Conservation (phyloP, 1,140 invertebrate genomes). For the Thaumatotibia leucotreta region DNA sequence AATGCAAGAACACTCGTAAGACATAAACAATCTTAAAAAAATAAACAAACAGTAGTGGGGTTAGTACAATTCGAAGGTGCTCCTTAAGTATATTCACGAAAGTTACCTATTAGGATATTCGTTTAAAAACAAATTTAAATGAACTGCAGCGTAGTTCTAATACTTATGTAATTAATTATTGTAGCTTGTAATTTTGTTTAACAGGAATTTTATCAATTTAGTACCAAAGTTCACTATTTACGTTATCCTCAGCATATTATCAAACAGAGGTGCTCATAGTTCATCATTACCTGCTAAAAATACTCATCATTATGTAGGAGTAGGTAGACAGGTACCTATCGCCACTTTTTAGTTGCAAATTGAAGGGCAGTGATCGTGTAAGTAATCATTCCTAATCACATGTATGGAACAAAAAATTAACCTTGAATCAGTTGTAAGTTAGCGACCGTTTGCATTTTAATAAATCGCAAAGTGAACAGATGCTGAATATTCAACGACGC, state of each 20-base stretch:
- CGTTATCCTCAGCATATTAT: constrained; percentile 4
- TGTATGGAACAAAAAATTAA: constrained; percentile 50
- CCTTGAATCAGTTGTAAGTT: constrained; percentile 54
- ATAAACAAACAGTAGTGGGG: too few relatives aligned
- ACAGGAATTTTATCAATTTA: not conserved
- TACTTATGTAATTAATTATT: too few relatives aligned
- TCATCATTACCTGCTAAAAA: constrained; percentile 11
- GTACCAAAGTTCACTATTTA: not conserved
- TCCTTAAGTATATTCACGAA: too few relatives aligned
- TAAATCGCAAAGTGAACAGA: constrained; percentile 47
- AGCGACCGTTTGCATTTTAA: constrained; percentile 60
- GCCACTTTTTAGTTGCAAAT: not conserved
- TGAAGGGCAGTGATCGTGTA: constrained; percentile 21
- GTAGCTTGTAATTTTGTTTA: too few relatives aligned
- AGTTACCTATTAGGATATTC: too few relatives aligned
- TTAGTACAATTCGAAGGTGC: too few relatives aligned
- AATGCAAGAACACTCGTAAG: too few relatives aligned
- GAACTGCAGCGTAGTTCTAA: too few relatives aligned
- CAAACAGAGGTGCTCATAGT: not conserved
- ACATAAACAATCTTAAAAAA: too few relatives aligned
- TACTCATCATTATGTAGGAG: not conserved
- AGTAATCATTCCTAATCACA: constrained; percentile 42
- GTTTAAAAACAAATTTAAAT: too few relatives aligned
- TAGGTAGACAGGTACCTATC: not conserved
- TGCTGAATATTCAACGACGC: constrained; percentile 62